Evolutionary conservation across 2,797 vertebrate species (phyloP).

Genomic region (Propithecus perrieri): DNA sequence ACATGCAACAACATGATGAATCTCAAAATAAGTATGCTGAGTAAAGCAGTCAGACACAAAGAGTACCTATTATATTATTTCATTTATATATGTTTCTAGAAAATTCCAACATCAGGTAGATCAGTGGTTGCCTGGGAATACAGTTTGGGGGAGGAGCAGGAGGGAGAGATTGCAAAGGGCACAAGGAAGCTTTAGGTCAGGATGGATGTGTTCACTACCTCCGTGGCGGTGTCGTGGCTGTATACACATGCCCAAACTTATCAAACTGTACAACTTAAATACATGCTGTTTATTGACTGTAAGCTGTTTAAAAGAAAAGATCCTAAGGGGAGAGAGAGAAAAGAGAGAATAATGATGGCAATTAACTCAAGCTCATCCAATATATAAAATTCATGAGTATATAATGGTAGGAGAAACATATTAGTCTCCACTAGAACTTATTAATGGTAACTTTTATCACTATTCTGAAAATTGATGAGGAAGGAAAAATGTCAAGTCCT

Average conservation of each 20-base stretch:
- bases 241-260: background rate
- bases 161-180: background rate
- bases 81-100: background rate
- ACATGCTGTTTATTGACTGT: background rate
- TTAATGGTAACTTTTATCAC: background rate
- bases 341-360: background rate
- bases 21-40: background rate
- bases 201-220: background rate
- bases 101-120: background rate
- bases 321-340: background rate
- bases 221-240: too few species aligned
- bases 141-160: background rate
- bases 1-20: background rate
- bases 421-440: background rate
- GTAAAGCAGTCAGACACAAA: background rate
- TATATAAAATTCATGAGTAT: background rate
- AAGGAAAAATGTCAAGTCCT: background rate
- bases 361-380: background rate
- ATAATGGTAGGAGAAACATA: background rate
- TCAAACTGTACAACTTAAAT: background rate
- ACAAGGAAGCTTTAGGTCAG: background rate
- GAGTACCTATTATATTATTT: background rate
- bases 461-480: background rate
- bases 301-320: background rate
- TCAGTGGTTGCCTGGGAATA: background rate